These are phyloP conservation scores for Atta cephalotes DNA, from an alignment of 1,140 invertebrate species.

Conservation along the genomic window DNA sequence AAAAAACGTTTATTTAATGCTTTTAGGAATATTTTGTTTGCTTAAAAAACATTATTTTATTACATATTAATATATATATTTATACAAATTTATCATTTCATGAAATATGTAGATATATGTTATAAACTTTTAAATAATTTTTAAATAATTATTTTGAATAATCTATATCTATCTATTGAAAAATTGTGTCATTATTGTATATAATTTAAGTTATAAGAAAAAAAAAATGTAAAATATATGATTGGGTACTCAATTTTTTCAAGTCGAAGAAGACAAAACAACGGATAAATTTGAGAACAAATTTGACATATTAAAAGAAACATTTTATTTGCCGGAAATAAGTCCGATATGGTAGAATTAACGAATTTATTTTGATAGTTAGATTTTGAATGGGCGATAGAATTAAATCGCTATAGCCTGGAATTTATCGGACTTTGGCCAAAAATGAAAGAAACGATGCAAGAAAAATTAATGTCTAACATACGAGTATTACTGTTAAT, in stretches of 20 bases:
- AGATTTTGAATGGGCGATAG: conserved; percentile 63
- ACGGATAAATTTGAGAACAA: neutral
- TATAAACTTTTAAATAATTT: neutral
- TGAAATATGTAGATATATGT: neutral
- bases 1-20: neutral
- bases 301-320: neutral
- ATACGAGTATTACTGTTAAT: neutral
- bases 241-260: neutral
- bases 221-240: neutral
- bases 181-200: neutral
- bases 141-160: neutral
- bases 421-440: conserved; percentile 47
- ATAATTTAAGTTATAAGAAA: neutral
- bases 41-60: neutral
- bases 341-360: neutral
- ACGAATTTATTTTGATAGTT: neutral
- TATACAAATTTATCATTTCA: neutral
- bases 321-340: neutral
- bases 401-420: conserved; percentile 46
- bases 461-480: neutral
- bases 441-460: neutral
- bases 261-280: neutral
- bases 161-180: neutral
- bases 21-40: neutral
- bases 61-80: neutral